These are phyloP conservation scores for Pteronotus mesoamericanus DNA, from an alignment of 2,797 vertebrate species.

Conservation along the genomic window DNA sequence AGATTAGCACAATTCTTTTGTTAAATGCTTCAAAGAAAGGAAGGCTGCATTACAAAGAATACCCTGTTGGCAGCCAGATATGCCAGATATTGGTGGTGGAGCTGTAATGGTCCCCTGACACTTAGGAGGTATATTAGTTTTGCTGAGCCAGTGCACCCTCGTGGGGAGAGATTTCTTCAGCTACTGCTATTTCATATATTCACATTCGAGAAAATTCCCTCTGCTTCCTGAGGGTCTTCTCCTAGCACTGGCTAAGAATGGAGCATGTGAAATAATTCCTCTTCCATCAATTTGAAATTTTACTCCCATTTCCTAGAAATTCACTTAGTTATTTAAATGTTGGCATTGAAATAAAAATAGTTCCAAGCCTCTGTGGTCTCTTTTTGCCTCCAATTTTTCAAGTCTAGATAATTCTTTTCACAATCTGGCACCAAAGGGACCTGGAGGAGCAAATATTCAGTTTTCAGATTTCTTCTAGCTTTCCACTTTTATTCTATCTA, in stretches of 20 bases:
- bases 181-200: neutral
- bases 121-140: neutral
- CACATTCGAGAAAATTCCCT: neutral
- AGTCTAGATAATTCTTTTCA: slow-evolving; percentile 52
- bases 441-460: slow-evolving; percentile 28
- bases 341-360: slow-evolving; percentile 46
- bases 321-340: slow-evolving; percentile 51
- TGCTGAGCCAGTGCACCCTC: neutral
- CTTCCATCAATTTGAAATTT: slow-evolving; percentile 43
- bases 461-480: slow-evolving; percentile 54
- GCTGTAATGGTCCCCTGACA: neutral
- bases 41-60: neutral
- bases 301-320: slow-evolving; percentile 30
- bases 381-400: slow-evolving; percentile 37
- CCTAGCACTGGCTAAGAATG: neutral
- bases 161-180: neutral
- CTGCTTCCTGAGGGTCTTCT: neutral
- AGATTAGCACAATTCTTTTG: neutral
- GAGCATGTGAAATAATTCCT: neutral
- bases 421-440: neutral
- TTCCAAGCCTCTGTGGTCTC: slow-evolving; percentile 23
- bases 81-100: neutral
- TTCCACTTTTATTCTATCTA: slow-evolving; percentile 28
- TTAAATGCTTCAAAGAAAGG: neutral
- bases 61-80: neutral